Base-by-base conservation (phyloP, 2,797 vertebrate species). In the Sciaenops ocellatus region DNA sequence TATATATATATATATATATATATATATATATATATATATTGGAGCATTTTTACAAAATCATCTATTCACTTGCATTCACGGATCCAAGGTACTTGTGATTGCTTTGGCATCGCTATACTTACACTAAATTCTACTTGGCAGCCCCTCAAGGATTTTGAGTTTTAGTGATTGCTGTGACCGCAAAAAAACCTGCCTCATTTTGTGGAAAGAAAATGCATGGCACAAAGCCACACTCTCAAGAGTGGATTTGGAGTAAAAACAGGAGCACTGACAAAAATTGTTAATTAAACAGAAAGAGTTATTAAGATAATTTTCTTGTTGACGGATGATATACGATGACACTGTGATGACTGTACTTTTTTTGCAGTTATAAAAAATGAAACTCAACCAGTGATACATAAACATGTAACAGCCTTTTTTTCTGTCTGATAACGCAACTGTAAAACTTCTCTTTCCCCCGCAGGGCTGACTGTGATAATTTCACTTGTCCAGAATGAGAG, bases 101-200 rank as follows among this genome's bases (percentile, higher is more conserved):
- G 84, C 85, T 89, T 88, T 90, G 88, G 87, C 85, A 76, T 86
- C 6, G 54, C 81, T 84, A 82, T 64, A 78, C 87, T 90, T 72
- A 60, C 54, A 67, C 80, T 85, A 87, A 88, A 90, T 79, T 89
- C 78, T 76, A 76, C 83, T 90, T 91, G 90, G 87, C 86, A 87
- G 79, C 34, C 28, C 69, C 78, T 85, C 69, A 87, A 90, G 79
- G 79, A 87, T 85, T 89, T 79, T 80, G 65, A 88, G 80, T 86
- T 85, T 83, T 71, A 85, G 85, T 83, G 89, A 91, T 90, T 89
- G 82, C 76, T 85, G 74, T 77, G 80, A 83, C 84, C 63, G 66
- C 77, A 84, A 80, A 85, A 9, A 30, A 86, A 82, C 65, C 85
- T 74, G 82, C 80, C 83, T 88, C 82, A 79, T 85, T 89, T 69